A percentile compares a stretch with the other conserved stretches of the same genome.
phyloP scores from a whole-genome alignment of 2,888 invertebrate genomes.

The Noctua comes region DNA sequence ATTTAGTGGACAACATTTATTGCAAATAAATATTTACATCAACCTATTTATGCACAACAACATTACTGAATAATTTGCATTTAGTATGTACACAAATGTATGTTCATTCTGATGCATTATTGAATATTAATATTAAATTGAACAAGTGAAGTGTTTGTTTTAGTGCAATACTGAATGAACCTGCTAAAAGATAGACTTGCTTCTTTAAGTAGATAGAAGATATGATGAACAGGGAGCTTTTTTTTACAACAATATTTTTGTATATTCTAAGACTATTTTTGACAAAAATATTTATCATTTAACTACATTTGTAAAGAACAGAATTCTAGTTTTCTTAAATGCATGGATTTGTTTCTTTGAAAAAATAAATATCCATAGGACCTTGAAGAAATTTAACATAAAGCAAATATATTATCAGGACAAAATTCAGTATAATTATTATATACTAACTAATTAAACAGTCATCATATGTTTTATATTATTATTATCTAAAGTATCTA shows the following conservation, averaged over 20 bases:
- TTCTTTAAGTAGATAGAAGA: neutral
- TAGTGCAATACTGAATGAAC: slow-evolving; percentile 32
- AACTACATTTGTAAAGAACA: slow-evolving; percentile 23
- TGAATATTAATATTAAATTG: slow-evolving; percentile 5
- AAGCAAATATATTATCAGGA: slow-evolving; percentile 12
- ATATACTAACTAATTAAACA: slow-evolving; percentile 30
- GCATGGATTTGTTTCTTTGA: slow-evolving; percentile 21
- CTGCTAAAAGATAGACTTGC: slow-evolving; percentile 2
- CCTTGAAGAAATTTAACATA: slow-evolving; percentile 22
- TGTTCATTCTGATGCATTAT: slow-evolving; percentile 1
- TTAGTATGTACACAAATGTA: slow-evolving; percentile 26
- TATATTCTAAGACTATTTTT: slow-evolving; percentile 1
- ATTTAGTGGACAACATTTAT: slow-evolving; percentile 68
- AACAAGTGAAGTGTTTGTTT: slow-evolving; percentile 6
- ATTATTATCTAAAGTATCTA: slow-evolving; percentile 32
- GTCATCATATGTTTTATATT: slow-evolving; percentile 22
- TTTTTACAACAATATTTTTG: neutral
- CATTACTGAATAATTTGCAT: slow-evolving; percentile 27
- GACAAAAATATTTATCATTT: slow-evolving; percentile 3
- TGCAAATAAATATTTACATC: slow-evolving; percentile 64
- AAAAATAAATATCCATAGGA: slow-evolving; percentile 10
- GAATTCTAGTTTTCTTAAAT: slow-evolving; percentile 32
- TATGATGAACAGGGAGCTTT: neutral
- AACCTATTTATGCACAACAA: slow-evolving; percentile 40
- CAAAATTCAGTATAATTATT: slow-evolving; percentile 22